Conservation (phyloP, 2,888 invertebrate species). For the Parnassius apollo region DNA sequence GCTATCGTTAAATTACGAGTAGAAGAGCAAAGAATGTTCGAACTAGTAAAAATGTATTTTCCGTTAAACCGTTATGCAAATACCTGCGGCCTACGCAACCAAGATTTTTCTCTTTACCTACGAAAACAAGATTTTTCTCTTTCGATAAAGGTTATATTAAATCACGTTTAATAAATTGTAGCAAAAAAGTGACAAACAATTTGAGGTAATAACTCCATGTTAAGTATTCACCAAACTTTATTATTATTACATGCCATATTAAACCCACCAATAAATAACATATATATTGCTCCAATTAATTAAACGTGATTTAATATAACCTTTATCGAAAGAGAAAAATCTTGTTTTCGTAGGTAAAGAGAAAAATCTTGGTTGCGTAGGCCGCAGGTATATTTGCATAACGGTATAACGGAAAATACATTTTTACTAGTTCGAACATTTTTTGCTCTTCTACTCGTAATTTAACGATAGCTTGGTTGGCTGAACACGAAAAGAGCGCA, state of each 20-base stretch:
- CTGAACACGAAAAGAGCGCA: conserved; percentile 18
- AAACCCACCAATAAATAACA: too few species aligned
- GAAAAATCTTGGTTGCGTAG: background rate
- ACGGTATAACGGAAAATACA: conserved; percentile 20
- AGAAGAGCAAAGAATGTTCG: conserved; percentile 34
- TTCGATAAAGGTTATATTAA: too few species aligned
- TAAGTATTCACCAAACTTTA: too few species aligned
- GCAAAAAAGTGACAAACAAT: too few species aligned
- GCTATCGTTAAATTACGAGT: conserved; percentile 30
- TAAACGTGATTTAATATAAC: too few species aligned
- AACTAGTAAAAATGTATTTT: conserved; percentile 27
- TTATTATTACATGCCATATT: too few species aligned
- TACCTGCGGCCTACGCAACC: conserved; percentile 3
- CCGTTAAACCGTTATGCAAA: conserved; percentile 18
- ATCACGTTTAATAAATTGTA: too few species aligned
- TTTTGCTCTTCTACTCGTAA: conserved; percentile 33
- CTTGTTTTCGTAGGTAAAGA: conserved; percentile 12
- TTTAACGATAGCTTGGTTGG: conserved; percentile 30
- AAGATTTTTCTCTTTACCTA: background rate
- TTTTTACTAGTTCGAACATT: conserved; percentile 31
- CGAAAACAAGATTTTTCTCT: conserved; percentile 9
- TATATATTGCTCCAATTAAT: too few species aligned
- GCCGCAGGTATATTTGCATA: conserved; percentile 5
- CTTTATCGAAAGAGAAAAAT: too few species aligned
- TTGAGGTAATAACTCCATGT: too few species aligned